These are phyloP conservation scores for Drosophila subquinaria DNA, from an alignment of 2,888 invertebrate species.

Conservation along the genomic window DNA sequence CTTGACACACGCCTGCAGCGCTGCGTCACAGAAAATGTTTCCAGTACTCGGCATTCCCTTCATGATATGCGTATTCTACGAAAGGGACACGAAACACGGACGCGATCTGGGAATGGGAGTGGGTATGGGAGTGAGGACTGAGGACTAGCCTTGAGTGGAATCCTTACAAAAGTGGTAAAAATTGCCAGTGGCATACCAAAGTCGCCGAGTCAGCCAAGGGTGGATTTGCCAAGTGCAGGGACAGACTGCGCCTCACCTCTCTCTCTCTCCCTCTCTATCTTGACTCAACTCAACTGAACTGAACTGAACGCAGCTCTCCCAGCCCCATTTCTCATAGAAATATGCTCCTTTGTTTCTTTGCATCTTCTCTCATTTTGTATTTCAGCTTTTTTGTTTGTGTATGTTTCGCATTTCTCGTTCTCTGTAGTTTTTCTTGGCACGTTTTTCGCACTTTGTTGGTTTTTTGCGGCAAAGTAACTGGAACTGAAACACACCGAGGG, in stretches of 20 bases:
- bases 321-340: slow-evolving; percentile 31
- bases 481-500: slow-evolving; percentile 24
- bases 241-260: slow-evolving; percentile 33
- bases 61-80: slow-evolving; percentile 51
- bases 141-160: slow-evolving; percentile 72
- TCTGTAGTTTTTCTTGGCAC: slow-evolving; percentile 54
- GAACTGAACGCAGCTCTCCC: not conserved
- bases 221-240: slow-evolving; percentile 73
- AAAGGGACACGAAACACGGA: slow-evolving; percentile 25
- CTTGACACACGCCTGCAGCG: slow-evolving; percentile 58
- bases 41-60: slow-evolving; percentile 10
- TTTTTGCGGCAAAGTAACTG: slow-evolving; percentile 37
- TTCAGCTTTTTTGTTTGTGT: slow-evolving; percentile 11
- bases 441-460: slow-evolving; percentile 63
- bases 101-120: not conserved
- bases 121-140: slow-evolving; percentile 1
- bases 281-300: not conserved
- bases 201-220: slow-evolving; percentile 55
- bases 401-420: slow-evolving; percentile 29
- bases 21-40: slow-evolving; percentile 49
- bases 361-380: slow-evolving; percentile 42
- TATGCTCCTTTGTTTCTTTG: slow-evolving; percentile 58
- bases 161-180: slow-evolving; percentile 79
- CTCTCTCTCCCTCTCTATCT: not conserved
- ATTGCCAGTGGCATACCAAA: slow-evolving; percentile 59